Percentiles rank a stretch among this genome's conserved stretches.
These are phyloP conservation scores for Pemphigus obesinymphae DNA, from an alignment of 1,140 invertebrate genomes.

Conservation along the genomic window DNA sequence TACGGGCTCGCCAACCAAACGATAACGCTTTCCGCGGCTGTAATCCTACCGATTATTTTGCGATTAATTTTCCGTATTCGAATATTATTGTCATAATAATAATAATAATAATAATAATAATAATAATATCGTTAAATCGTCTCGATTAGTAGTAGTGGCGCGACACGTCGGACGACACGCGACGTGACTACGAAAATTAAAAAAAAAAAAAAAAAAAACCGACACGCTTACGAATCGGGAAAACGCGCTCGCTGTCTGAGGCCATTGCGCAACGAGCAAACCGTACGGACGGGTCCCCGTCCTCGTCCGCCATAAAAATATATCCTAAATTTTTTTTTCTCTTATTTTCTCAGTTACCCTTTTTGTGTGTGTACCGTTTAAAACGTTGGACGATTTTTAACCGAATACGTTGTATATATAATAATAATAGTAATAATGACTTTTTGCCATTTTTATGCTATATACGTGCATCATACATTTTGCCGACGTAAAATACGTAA, in stretches of 20 bases:
- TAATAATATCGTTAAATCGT: neutral
- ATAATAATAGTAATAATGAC: neutral
- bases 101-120: neutral
- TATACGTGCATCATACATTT: neutral
- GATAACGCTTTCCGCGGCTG: too few species aligned
- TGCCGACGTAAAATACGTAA: neutral
- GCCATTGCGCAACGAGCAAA: neutral
- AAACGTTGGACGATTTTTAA: neutral
- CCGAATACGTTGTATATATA: neutral
- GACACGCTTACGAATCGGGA: neutral
- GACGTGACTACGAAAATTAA: neutral
- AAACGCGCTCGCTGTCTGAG: neutral
- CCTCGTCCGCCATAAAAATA: neutral
- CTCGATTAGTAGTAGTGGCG: neutral
- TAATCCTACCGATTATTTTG: too few species aligned
- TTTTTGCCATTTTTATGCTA: neutral
- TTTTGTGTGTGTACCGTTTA: too few species aligned
- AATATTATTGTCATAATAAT: neutral
- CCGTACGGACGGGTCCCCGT: neutral
- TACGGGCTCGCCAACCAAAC: neutral
- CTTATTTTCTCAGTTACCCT: too few species aligned
- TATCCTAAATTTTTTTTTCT: neutral
- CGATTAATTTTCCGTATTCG: neutral
- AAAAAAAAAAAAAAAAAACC: neutral
- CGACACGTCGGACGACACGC: neutral